phyloP scores from a whole-genome alignment of 1,140 invertebrate species.

The Eumaeus atala region DNA sequence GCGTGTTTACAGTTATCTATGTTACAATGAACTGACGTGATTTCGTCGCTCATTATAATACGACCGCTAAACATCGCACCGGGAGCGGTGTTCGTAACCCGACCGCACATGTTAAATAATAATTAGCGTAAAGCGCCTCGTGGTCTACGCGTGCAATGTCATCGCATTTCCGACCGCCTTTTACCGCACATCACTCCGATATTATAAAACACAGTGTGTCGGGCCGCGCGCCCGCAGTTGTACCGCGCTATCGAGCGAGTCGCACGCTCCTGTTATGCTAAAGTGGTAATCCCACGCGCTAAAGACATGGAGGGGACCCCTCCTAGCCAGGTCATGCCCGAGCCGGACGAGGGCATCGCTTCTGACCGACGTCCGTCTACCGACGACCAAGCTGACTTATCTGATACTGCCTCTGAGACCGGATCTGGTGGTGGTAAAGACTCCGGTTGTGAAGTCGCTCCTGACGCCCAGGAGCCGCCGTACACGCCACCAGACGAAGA shows the following conservation, averaged over 20 bases:
- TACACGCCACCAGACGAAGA: slow-evolving; percentile 81
- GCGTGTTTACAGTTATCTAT: slow-evolving; percentile 19
- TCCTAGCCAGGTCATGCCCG: slow-evolving; percentile 42
- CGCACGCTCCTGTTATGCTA: slow-evolving; percentile 56
- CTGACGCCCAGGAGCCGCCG: slow-evolving; percentile 72
- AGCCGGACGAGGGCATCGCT: slow-evolving; percentile 60
- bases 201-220: slow-evolving; percentile 52
- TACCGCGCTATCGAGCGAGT: slow-evolving; percentile 50
- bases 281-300: slow-evolving; percentile 44
- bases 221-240: slow-evolving; percentile 63
- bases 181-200: slow-evolving; percentile 61
- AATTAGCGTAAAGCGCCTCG: slow-evolving; percentile 37
- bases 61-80: slow-evolving; percentile 22
- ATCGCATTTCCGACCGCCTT: slow-evolving; percentile 55
- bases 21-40: slow-evolving; percentile 20
- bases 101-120: slow-evolving; percentile 26
- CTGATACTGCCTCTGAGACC: slow-evolving; percentile 77
- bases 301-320: slow-evolving; percentile 52
- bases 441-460: slow-evolving; percentile 78
- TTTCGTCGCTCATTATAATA: slow-evolving; percentile 24
- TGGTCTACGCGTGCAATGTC: slow-evolving; percentile 50
- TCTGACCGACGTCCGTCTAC: slow-evolving; percentile 58
- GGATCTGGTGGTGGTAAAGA: slow-evolving; percentile 77
- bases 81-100: neutral
- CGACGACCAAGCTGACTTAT: slow-evolving; percentile 76